Evolutionary conservation across 2,113 vertebrate species (phyloP).

Genomic region (Callipepla squamata): DNA sequence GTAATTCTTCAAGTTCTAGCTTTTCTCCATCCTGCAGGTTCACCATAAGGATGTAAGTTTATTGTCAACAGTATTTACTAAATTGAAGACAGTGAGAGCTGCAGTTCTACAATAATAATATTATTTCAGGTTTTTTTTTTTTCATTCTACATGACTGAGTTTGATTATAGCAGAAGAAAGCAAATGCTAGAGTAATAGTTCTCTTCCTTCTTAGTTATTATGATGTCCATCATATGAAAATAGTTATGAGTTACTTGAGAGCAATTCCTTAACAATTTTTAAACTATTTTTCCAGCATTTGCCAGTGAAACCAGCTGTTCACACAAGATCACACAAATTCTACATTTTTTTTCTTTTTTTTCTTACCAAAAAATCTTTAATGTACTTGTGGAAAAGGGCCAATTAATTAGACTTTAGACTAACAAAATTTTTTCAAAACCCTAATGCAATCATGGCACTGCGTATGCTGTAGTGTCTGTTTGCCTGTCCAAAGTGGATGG

Average conservation of each 20-base stretch:
- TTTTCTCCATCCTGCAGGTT: not conserved
- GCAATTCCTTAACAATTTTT: not conserved
- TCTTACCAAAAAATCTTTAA: not conserved
- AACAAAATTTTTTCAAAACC: not conserved
- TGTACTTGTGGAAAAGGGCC: not conserved
- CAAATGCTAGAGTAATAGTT: not conserved
- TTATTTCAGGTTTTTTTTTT: not conserved
- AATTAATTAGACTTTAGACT: not conserved
- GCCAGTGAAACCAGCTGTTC: not conserved
- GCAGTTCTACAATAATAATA: not conserved
- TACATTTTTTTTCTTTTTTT: not conserved
- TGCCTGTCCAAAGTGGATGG: not conserved
- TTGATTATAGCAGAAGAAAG: not conserved
- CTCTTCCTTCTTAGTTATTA: not conserved
- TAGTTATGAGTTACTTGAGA: not conserved
- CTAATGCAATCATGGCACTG: not conserved
- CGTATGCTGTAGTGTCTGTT: not conserved
- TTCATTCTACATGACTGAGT: not conserved
- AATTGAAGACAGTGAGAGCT: not conserved
- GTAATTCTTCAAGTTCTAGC: not conserved
- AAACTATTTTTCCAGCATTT: not conserved
- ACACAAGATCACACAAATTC: not conserved
- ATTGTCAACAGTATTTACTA: not conserved
- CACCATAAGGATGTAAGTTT: not conserved
- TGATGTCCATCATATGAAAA: not conserved